phyloP scores from a whole-genome alignment of 1,140 invertebrate species.

The Nylanderia fulva region DNA sequence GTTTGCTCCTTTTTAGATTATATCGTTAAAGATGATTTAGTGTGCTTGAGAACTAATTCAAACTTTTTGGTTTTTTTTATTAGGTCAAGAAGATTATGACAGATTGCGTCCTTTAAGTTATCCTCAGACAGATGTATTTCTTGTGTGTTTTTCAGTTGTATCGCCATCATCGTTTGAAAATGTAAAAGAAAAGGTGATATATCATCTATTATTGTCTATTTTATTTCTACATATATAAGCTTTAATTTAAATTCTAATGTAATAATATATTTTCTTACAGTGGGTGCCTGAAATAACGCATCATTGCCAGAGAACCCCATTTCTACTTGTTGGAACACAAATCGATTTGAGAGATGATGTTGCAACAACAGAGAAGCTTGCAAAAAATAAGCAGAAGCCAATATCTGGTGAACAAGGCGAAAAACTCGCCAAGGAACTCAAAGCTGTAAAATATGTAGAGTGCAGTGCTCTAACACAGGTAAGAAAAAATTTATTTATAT shows the following conservation, averaged over 20 bases:
- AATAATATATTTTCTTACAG: slow-evolving; percentile 86
- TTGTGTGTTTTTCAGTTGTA: slow-evolving; percentile 99
- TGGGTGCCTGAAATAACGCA: slow-evolving; percentile 99
- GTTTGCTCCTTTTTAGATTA: background rate
- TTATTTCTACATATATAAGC: background rate
- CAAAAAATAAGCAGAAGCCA: slow-evolving; percentile 99
- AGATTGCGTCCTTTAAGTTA: slow-evolving; percentile 97
- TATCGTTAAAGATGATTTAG: background rate
- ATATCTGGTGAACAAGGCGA: slow-evolving; percentile 98
- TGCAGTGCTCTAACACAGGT: slow-evolving; percentile 99
- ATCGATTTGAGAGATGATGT: slow-evolving; percentile 99
- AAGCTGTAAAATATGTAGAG: slow-evolving; percentile 99
- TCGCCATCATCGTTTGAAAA: slow-evolving; percentile 99
- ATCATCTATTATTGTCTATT: background rate
- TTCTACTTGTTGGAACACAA: slow-evolving; percentile 98
- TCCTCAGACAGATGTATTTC: slow-evolving; percentile 99
- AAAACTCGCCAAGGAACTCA: slow-evolving; percentile 98
- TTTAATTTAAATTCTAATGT: background rate
- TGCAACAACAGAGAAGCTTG: slow-evolving; percentile 97
- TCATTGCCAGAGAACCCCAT: slow-evolving; percentile 99
- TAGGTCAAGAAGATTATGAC: slow-evolving; percentile 98
- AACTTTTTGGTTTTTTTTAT: slow-evolving; percentile 62
- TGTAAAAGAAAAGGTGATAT: slow-evolving; percentile 98
- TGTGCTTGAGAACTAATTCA: background rate
- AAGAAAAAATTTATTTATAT: slow-evolving; percentile 34